A percentile compares a stretch with the other conserved stretches of the same genome.
Conservation (phyloP, 1,140 invertebrate species). For the Thaumatotibia leucotreta region DNA sequence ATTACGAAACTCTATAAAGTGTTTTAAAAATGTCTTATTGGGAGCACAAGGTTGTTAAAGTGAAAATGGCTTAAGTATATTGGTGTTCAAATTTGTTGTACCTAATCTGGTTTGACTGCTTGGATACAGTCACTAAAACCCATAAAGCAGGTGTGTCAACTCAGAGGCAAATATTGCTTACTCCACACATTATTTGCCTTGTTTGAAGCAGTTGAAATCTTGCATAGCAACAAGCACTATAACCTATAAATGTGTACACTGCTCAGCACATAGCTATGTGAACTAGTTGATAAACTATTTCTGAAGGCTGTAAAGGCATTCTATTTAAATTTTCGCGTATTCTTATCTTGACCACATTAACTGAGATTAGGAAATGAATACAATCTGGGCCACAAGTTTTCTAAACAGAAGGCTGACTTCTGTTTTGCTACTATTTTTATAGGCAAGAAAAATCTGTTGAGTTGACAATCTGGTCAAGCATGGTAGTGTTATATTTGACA, state of each 20-base stretch:
- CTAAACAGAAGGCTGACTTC: background rate
- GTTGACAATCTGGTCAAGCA: no score
- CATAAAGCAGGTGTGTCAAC: conserved; percentile 11
- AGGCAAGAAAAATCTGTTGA: background rate
- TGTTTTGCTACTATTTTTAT: background rate
- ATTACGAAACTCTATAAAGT: conserved; percentile 32
- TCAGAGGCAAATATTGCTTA: conserved; percentile 5
- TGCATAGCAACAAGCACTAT: conserved; percentile 65
- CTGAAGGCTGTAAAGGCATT: background rate
- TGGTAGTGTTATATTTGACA: background rate
- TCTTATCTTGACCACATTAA: background rate
- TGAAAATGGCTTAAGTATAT: conserved; percentile 12
- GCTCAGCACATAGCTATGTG: conserved; percentile 27
- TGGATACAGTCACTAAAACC: background rate
- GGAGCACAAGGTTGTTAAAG: conserved; percentile 32
- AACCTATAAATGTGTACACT: conserved; percentile 57
- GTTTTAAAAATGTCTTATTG: conserved; percentile 36
- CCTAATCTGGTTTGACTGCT: conserved; percentile 12
- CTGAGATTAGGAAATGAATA: background rate
- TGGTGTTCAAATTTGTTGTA: conserved; percentile 15
- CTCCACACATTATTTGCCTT: conserved; percentile 7
- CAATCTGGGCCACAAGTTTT: background rate
- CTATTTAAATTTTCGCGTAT: background rate
- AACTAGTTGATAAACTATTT: conserved; percentile 2
- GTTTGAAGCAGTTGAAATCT: conserved; percentile 40